phyloP scores from a whole-genome alignment of 2,888 invertebrate species.

The Ormyrus thymus region DNA sequence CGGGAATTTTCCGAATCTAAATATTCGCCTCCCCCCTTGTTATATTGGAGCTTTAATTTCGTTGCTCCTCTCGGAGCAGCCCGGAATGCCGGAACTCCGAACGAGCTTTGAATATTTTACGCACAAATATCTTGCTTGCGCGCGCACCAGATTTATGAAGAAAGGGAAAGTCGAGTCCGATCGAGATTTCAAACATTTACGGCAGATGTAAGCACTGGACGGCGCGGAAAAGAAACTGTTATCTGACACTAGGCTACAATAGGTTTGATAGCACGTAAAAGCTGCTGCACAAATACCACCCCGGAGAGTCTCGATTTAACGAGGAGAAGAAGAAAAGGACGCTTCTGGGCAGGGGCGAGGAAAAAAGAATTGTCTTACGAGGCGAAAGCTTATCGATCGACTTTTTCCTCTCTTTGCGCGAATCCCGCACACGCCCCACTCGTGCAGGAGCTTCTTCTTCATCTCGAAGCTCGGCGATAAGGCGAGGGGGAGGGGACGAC shows the following conservation, averaged over 20 bases:
- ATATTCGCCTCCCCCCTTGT: slow-evolving; percentile 21
- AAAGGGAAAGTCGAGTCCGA: too few species aligned
- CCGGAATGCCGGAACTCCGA: slow-evolving; percentile 5
- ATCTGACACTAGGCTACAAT: slow-evolving; percentile 26
- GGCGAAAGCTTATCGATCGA: slow-evolving; percentile 69
- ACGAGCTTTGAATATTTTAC: slow-evolving; percentile 21
- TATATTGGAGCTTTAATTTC: slow-evolving; percentile 27
- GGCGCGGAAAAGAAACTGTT: slow-evolving; percentile 18
- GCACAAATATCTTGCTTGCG: not conserved
- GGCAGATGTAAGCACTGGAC: slow-evolving; percentile 28
- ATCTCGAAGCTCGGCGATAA: slow-evolving; percentile 20
- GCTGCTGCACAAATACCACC: not conserved
- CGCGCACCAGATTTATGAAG: too few species aligned
- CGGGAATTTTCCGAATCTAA: slow-evolving; percentile 43
- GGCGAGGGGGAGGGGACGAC: slow-evolving; percentile 35
- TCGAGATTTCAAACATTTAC: not conserved
- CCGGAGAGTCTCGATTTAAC: slow-evolving; percentile 31
- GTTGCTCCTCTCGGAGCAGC: not conserved
- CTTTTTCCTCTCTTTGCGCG: slow-evolving; percentile 58
- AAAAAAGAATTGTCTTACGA: slow-evolving; percentile 71
- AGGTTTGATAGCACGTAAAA: slow-evolving; percentile 18
- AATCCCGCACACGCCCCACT: slow-evolving; percentile 57
- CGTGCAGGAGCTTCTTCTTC: slow-evolving; percentile 33
- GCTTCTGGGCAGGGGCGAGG: slow-evolving; percentile 38
- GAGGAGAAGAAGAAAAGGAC: slow-evolving; percentile 43